Evolutionary conservation across 2,113 vertebrate genomes (phyloP), one percentile per base, ranked within the genome.

Genomic region (Cyanoramphus novaezelandiae): DNA sequence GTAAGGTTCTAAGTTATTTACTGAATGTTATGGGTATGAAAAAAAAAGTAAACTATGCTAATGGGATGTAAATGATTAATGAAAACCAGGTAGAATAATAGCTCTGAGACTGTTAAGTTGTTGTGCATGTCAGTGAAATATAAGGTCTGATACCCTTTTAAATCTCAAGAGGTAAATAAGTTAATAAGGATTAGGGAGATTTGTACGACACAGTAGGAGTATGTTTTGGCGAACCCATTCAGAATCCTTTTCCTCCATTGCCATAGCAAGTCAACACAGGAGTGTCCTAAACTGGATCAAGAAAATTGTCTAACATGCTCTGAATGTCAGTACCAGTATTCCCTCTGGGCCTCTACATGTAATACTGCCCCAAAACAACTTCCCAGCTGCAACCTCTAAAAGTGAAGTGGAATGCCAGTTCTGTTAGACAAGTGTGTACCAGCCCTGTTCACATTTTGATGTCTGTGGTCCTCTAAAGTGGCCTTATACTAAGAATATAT

Each of bases 241-340:
- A 39, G n/a, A 76, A 39, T 60, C 0, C 9, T 49, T 76, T 82
- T 76, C 60, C 35, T 49, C 47, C 14, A 4, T 35, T 53, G 18
- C 37, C 31, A 20, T 39, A 81, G 33, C 52, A 83, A 80, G 20
- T 5, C 2, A 69, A 27, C 4, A 25, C 44, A 60, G 16, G 27
- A 68, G 17, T 43, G 20, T 43, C 35, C 8, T 59, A 82, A 91
- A 37, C 50, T 37, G 17, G 14, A 44, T 17, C 25, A 43, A 75
- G n/a, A 65, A 64, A 27, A 79, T 18, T 23, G 25, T 5, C 52
- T 41, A 49, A 9, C 10, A 4, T 2, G 0, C 53, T 92, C 31
- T 43, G 19, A 75, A 59, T 29, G 4, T 29, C 0, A 0, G 31
- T 23, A 64, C 11, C 15, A 41, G 7, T 27, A 35, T 6, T 87